phyloP scores from a whole-genome alignment of 2,113 vertebrate genomes.

The Dromiciops gliroides region DNA sequence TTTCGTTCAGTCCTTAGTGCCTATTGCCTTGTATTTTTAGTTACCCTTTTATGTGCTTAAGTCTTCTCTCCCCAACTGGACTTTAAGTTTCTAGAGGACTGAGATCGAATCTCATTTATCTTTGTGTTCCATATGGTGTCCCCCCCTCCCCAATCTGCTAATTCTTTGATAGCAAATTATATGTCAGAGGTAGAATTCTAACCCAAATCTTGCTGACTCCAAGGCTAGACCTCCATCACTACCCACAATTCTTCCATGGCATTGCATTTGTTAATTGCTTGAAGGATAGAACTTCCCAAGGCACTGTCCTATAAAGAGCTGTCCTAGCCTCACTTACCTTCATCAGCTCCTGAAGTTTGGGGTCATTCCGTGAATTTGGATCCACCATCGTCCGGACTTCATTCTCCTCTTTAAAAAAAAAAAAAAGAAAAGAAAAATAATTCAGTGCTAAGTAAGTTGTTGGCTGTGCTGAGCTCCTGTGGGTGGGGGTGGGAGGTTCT shows the following conservation, averaged over 20 bases:
- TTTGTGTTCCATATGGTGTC: neutral
- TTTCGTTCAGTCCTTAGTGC: neutral
- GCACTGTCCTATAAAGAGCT: neutral
- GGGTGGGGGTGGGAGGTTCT: too few species aligned
- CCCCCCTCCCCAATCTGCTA: fast-evolving
- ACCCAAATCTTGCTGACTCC: neutral
- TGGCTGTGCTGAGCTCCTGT: neutral
- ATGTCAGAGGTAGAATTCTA: neutral
- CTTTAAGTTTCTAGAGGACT: neutral
- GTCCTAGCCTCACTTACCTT: conserved; percentile 83
- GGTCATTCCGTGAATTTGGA: conserved; percentile 91
- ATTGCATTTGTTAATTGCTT: neutral
- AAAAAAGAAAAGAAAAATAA: conserved; percentile 67
- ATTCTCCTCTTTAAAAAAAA: conserved; percentile 89
- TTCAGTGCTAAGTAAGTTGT: conserved; percentile 5
- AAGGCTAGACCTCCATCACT: neutral
- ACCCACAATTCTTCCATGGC: neutral
- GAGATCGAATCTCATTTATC: neutral
- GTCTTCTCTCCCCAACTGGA: neutral
- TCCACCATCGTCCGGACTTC: conserved; percentile 94
- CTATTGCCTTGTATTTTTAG: neutral
- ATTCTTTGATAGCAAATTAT: neutral
- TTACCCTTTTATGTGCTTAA: neutral
- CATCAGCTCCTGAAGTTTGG: conserved; percentile 92
- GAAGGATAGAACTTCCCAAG: neutral